Base-by-base conservation (phyloP, 2,797 vertebrate genomes). In the Arrhamphus sclerolepis region DNA sequence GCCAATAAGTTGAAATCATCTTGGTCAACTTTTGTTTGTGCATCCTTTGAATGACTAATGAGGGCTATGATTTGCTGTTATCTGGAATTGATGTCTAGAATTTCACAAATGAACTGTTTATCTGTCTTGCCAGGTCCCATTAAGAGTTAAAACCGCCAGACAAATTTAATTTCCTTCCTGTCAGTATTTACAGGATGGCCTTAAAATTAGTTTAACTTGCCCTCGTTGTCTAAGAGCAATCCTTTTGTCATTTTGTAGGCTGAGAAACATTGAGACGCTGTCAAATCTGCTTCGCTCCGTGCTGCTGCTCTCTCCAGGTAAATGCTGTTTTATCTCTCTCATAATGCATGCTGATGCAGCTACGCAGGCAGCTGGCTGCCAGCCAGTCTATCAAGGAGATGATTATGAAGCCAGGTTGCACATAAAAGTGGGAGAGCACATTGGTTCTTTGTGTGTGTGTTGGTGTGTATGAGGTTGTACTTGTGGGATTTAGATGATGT, bases 231-330 rank as follows among this genome's bases (percentile, higher is more conserved):
- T 82, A 44, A 79, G 60, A 71, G 58, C 64, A 42, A 57, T 72
- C 66, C 60, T 49, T 47, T 76, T 81, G 73, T 88, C 55, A n/a
- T 80, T 72, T 70, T 48, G 43, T 55, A 98, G 96, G 67, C 85
- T 98, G 78, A 94, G 89, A 52, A 98, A 95, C 90, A 94, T 96
- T 19, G 95, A 98, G 87, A 97, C 93, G 0, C 89, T 97, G 82
- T 94, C 95, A 56, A 97, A 97, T 85, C 78, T 97, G 39, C 84
- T 96, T 18, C 95, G 95, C 56, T 96, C 95, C 0, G 94, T 96
- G 72, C 89, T 96, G 67, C 88, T 92, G 56, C 89, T 98, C 63
- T 93, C 94, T 50, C 94, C 96, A 72, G 84, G 89, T 62, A 93
- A 94, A 81, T 34, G 73, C 28, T 70, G n/a, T 75, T 81, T 82